Conservation (phyloP, 2,888 invertebrate genomes). For the Tiliacea citrago region DNA sequence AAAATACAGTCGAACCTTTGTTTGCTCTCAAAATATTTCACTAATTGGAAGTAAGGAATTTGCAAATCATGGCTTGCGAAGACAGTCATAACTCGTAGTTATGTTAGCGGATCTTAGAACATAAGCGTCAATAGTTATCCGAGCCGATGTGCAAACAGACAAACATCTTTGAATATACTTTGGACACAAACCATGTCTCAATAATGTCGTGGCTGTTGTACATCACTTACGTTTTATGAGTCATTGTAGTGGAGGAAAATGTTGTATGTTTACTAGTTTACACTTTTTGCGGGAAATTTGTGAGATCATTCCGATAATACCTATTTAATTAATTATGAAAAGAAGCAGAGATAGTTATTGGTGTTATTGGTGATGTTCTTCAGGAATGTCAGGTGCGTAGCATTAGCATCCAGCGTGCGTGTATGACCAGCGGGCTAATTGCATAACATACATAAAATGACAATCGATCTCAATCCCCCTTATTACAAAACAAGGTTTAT, state of each 20-base stretch:
- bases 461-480: no score
- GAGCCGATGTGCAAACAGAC: slow-evolving; percentile 52
- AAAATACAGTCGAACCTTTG: slow-evolving; percentile 27
- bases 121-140: slow-evolving; percentile 46
- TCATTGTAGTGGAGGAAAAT: slow-evolving; percentile 4
- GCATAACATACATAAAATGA: no score
- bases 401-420: no score
- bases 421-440: no score
- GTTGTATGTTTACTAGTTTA: slow-evolving; percentile 10
- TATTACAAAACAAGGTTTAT: no score
- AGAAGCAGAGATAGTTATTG: no score
- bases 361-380: no score
- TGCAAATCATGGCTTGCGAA: neutral
- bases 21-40: slow-evolving; percentile 43
- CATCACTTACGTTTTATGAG: slow-evolving; percentile 36
- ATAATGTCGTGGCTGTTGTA: slow-evolving; percentile 48
- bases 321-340: no score
- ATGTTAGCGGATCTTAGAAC: slow-evolving; percentile 28
- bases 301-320: neutral
- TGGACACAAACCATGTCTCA: slow-evolving; percentile 59
- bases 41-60: slow-evolving; percentile 29
- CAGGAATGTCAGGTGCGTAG: no score
- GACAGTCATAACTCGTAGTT: slow-evolving; percentile 14
- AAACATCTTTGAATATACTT: slow-evolving; percentile 61
- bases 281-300: slow-evolving; percentile 6